These are phyloP conservation scores for Sprattus sprattus DNA, from an alignment of 2,113 vertebrate species.

Conservation along the genomic window DNA sequence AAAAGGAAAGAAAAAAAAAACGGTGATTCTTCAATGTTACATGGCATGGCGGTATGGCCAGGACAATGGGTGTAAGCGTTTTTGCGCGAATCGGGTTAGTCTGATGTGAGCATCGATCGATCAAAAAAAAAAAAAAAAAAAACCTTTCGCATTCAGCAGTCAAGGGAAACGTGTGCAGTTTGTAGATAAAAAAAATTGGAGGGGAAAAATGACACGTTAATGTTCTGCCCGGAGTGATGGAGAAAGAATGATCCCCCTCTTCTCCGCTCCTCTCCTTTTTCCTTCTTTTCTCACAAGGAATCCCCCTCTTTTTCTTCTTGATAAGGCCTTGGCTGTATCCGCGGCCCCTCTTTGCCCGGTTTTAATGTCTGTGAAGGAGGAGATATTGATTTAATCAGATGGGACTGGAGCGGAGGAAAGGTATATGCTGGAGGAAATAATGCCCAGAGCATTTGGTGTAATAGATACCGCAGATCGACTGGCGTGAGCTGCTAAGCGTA, in stretches of 20 bases:
- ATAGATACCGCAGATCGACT: conserved; percentile 44
- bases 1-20: not conserved
- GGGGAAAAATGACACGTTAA: not conserved
- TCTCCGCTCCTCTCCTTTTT: not conserved
- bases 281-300: conserved; percentile 34
- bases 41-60: not conserved
- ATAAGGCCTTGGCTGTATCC: conserved; percentile 46
- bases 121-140: not conserved
- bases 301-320: conserved; percentile 18
- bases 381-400: conserved; percentile 58
- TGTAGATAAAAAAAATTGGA: not conserved
- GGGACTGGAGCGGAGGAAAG: conserved; percentile 41
- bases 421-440: conserved; percentile 31
- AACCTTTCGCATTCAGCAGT: conserved; percentile 12
- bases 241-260: conserved; percentile 25
- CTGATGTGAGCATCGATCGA: not conserved
- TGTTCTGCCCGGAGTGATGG: not conserved
- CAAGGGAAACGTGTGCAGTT: conserved; percentile 22
- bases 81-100: not conserved
- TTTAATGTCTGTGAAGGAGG: conserved; percentile 51
- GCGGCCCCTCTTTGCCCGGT: conserved; percentile 37
- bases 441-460: conserved; percentile 37
- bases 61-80: conserved; percentile 3
- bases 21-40: not conserved
- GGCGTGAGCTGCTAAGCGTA: conserved; percentile 36